Evolutionary conservation across 1,140 invertebrate species (phyloP), one percentile per base, ranked within the genome.

Genomic region (Leptinotarsa undecemlineata): DNA sequence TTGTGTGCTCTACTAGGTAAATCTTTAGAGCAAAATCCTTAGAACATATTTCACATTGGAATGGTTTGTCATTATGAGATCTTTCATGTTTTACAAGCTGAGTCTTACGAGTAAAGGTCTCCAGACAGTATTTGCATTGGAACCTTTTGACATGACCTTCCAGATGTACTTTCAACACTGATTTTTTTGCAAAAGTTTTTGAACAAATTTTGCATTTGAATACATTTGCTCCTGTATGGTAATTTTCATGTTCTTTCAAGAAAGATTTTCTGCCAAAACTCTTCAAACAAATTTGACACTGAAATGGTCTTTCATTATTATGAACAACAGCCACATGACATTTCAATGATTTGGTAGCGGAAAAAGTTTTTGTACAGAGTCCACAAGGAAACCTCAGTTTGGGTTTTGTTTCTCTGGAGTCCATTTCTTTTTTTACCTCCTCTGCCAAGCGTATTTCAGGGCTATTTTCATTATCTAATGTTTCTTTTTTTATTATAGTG

Each of bases 51-150:
- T 73, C 67, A 66, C 76, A 77, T 33, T 62, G 33, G 48, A 77
- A 77, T 8, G 76, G 76, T 68, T 61, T 73, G 47, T 71, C 64
- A 15, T 69, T 72, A 13, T 72, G 74, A 57, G 72, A 72, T 21
- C 17, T 42, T n/a, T 48, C 17, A 60, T 70, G 68, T 21, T 21
- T 23, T 15, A 19, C 21, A 15, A 70, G 57, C 60, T 13, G 20
- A 23, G 19, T 4, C 21, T 21, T 70, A 11, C 20, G 47, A 42
- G 76, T 72, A 73, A 82, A 82, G 4, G 63, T 71, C 60, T 77
- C 79, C 0, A 63, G 67, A 61, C 79, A 82, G 15, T 83, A 57
- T 57, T 57, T 15, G 51, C 51, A 57, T 19, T 57, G 15, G 51
- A 57, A 19, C n/a, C 6, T 19, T 57, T 57, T n/a, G 15, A 57